These are phyloP conservation scores for Hystrix brachyura DNA, from an alignment of 2,113 vertebrate genomes.

Conservation along the genomic window DNA sequence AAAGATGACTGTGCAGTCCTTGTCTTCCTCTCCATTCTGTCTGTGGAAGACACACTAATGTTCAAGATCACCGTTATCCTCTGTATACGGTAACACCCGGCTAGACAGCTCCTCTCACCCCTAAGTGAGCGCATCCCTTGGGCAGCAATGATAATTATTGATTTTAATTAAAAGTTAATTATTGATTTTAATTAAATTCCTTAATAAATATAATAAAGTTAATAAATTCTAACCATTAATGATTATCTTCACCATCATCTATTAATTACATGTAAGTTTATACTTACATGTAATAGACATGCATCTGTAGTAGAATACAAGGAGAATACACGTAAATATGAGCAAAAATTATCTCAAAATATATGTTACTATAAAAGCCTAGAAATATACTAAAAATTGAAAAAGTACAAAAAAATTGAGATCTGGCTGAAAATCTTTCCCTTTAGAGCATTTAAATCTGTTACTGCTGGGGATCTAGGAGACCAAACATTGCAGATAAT, in stretches of 20 bases:
- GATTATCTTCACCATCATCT: background rate
- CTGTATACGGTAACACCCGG: background rate
- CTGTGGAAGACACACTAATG: background rate
- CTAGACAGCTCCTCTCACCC: fast-evolving
- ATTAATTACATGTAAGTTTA: background rate
- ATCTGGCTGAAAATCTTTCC: background rate
- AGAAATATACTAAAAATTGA: background rate
- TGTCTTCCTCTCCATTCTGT: background rate
- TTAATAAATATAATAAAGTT: background rate
- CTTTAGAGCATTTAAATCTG: background rate
- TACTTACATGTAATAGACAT: background rate
- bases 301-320: background rate
- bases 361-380: background rate
- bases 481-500: background rate
- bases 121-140: background rate
- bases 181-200: background rate
- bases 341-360: background rate
- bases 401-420: background rate
- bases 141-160: background rate
- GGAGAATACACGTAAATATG: background rate
- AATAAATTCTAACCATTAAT: background rate
- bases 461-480: background rate
- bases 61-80: background rate
- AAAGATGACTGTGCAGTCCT: background rate
- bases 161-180: background rate